Evolutionary conservation across 2,888 invertebrate species (phyloP), one percentile per base, ranked within the genome.

Genomic region (Eupsilia transversa): DNA sequence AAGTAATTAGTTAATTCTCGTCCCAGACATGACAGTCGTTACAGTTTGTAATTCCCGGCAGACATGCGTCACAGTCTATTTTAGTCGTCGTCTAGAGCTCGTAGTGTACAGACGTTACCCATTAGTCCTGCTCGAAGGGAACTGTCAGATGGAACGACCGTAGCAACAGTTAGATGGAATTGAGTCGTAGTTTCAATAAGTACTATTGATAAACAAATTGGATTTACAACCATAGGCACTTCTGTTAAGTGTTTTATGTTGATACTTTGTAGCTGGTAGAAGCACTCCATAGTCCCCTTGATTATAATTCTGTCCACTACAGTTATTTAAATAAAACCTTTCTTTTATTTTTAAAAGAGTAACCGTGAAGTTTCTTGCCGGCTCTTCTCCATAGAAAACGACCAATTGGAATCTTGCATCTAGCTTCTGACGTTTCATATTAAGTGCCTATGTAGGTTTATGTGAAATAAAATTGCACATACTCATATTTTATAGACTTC

Each of bases 41-140:
- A 23, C 27, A 68, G 46, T 65, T 59, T 2, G 73, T 63, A 70
- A 70, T 66, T 61, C 61, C 35, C 35, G 41, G 7, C 49, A 23
- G 5, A 41, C 12, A 46, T 73, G 68, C 71, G 80, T 70, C 71
- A 71, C 38, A 23, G 49, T 64, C 60, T 84, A 83, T 80, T 83
- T 77, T 27, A 69, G 69, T 63, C 33, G 61, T 71, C 63, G 81
- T 70, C 74, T 74, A 67, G 56, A 59, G 60, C 56, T 52, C 61
- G 30, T 23, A n/a, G 9, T 35, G 57, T 20, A 14, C 69, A 80
- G 65, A 72, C 81, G 61, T 43, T 35, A 20, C n/a, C 63, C 66
- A 74, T 80, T 83, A 74, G 66, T 72, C 66, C 10, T 56, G 59
- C 30, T 30, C 33, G n/a, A 59, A 63, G 10, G 35, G 7, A 30